A percentile compares a stretch with the other conserved stretches of the same genome.
Evolutionary conservation across 2,113 vertebrate species (phyloP).

Genomic region (Paedocypris sp.): DNA sequence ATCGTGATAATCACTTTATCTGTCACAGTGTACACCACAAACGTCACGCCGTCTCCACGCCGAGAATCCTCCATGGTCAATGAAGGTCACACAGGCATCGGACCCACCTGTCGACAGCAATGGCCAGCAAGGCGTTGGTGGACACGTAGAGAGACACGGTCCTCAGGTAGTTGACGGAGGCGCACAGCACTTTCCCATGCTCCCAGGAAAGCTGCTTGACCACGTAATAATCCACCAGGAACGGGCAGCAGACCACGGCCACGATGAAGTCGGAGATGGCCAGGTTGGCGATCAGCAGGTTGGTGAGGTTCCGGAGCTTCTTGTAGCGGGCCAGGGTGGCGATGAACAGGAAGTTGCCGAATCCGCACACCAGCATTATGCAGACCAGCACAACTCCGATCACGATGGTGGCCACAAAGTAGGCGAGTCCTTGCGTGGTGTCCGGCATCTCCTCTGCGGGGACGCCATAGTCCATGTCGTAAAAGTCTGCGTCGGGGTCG

Average conservation of each 20-base stretch:
- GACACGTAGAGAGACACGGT: constrained; percentile 90
- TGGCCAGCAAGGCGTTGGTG: constrained; percentile 88
- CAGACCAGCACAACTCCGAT: constrained; percentile 78
- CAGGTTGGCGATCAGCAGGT: constrained; percentile 90
- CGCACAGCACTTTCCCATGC: constrained; percentile 80
- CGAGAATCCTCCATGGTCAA: too few relatives aligned
- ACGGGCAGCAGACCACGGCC: constrained; percentile 90
- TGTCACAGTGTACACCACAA: too few relatives aligned
- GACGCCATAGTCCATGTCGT: constrained; percentile 73
- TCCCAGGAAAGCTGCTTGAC: constrained; percentile 89
- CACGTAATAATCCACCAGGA: constrained; percentile 95
- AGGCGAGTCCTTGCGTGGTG: constrained; percentile 78
- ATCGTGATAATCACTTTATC: too few relatives aligned
- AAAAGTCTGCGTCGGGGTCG: constrained; percentile 59
- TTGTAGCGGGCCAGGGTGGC: constrained; percentile 80
- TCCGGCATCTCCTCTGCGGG: constrained; percentile 74
- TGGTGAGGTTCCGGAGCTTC: constrained; percentile 90
- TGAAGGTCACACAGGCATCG: constrained; percentile 51
- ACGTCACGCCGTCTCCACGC: too few relatives aligned
- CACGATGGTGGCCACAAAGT: constrained; percentile 81
- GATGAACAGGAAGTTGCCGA: constrained; percentile 61
- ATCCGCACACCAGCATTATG: constrained; percentile 85
- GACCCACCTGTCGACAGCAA: constrained; percentile 86
- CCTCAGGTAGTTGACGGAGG: constrained; percentile 82
- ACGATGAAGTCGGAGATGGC: constrained; percentile 93